Conservation (phyloP, 2,888 invertebrate species). For the Gari tellinella region DNA sequence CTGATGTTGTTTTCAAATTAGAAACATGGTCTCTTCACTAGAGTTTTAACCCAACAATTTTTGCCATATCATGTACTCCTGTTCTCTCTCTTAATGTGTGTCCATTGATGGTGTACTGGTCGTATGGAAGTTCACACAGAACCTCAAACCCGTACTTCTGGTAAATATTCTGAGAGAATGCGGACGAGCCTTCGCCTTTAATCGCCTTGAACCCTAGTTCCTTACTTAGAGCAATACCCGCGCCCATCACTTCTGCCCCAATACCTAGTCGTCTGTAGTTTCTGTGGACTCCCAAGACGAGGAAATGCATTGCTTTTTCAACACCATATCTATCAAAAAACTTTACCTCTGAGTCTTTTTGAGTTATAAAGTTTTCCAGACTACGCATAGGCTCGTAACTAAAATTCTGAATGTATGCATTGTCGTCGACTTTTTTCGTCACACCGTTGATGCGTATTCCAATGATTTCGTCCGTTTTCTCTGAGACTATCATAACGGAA, state of each 20-base stretch:
- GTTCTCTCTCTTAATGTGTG: constrained; percentile 38
- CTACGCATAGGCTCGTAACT: constrained; percentile 36
- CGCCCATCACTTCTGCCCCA: constrained; percentile 36
- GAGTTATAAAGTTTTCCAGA: constrained; percentile 35
- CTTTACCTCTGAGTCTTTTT: constrained; percentile 37
- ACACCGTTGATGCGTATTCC: constrained; percentile 42
- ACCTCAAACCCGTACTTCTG: constrained; percentile 44
- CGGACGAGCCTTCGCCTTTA: constrained; percentile 52
- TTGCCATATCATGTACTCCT: constrained; percentile 43
- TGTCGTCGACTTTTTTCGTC: constrained; percentile 22
- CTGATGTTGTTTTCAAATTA: too few relatives aligned
- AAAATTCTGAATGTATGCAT: constrained; percentile 4
- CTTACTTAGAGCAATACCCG: constrained; percentile 39
- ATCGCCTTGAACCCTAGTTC: constrained; percentile 51
- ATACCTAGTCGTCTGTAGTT: constrained; percentile 49
- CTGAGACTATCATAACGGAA: constrained; percentile 48
- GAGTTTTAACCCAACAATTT: constrained; percentile 12
- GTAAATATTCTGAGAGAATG: constrained; percentile 53
- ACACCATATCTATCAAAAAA: constrained; percentile 32
- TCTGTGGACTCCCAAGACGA: constrained; percentile 44
- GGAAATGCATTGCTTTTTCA: constrained; percentile 50
- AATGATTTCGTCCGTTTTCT: constrained; percentile 45
- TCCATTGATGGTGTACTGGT: constrained; percentile 41
- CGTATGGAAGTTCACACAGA: constrained; percentile 40
- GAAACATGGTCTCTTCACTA: too few relatives aligned